phyloP scores from a whole-genome alignment of 1,140 invertebrate genomes.

The Euwallacea similis region DNA sequence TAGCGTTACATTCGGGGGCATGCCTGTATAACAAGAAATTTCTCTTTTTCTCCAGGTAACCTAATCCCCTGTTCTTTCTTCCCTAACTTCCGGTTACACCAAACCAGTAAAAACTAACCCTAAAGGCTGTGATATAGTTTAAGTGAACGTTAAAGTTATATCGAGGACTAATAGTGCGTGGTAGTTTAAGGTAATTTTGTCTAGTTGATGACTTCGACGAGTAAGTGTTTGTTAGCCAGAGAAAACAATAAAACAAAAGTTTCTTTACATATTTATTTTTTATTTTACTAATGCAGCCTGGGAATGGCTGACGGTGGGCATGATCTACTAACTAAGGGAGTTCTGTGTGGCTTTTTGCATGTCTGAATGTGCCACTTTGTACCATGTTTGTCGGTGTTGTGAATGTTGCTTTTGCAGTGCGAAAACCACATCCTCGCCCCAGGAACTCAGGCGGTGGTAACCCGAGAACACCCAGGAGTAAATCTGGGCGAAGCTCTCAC shows the following conservation, averaged over 20 bases:
- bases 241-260: too few species aligned
- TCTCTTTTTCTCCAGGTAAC: constrained; percentile 30
- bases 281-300: too few species aligned
- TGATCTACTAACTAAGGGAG: too few species aligned
- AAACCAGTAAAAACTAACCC: constrained; percentile 30
- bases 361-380: too few species aligned
- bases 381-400: too few species aligned
- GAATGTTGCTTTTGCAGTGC: constrained; percentile 39
- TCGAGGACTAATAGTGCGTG: too few species aligned
- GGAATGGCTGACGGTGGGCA: too few species aligned
- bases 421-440: constrained; percentile 56
- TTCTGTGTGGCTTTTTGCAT: too few species aligned
- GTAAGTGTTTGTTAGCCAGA: too few species aligned
- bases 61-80: constrained; percentile 8
- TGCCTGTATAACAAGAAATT: constrained; percentile 15
- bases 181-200: too few species aligned
- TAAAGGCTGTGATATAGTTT: constrained; percentile 33
- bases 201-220: too few species aligned
- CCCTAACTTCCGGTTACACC: constrained; percentile 22
- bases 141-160: not conserved
- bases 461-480: constrained; percentile 58
- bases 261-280: too few species aligned
- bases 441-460: constrained; percentile 58
- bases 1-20: not conserved
- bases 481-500: constrained; percentile 59